Percentiles rank a stretch among this genome's conserved stretches.
phyloP scores from a whole-genome alignment of 2,888 invertebrate genomes.

The Hipparchia semele region DNA sequence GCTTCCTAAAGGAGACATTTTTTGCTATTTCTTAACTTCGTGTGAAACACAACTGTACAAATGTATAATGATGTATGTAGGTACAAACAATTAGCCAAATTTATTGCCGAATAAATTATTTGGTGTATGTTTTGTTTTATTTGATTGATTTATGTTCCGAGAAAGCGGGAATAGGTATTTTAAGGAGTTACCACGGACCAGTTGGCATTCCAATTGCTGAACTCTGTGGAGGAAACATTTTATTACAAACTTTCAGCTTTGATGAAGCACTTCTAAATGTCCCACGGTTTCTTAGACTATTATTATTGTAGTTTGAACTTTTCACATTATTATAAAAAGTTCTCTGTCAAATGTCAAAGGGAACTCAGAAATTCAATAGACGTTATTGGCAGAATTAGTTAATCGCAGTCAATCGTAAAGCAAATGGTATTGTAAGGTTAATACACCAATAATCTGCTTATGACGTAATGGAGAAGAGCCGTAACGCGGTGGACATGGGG shows the following conservation, averaged over 20 bases:
- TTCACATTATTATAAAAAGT: background rate
- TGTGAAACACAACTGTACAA: conserved; percentile 31
- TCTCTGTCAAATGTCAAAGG: background rate
- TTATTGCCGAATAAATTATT: conserved; percentile 57
- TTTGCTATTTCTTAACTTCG: conserved; percentile 2
- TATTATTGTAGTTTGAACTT: background rate
- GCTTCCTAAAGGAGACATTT: background rate
- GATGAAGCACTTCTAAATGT: background rate
- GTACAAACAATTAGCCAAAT: conserved; percentile 68
- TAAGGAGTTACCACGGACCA: too few species aligned
- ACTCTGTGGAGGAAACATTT: too few species aligned
- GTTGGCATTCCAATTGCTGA: too few species aligned
- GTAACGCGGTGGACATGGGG: conserved; percentile 49
- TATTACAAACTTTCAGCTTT: background rate
- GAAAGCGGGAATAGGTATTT: too few species aligned
- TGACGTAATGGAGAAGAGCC: conserved; percentile 34
- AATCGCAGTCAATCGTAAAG: background rate
- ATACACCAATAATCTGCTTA: background rate
- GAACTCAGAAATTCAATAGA: background rate
- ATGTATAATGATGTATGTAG: conserved; percentile 40
- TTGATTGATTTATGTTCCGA: conserved; percentile 26
- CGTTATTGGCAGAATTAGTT: background rate
- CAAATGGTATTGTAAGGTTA: conserved; percentile 2
- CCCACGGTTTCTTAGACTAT: background rate
- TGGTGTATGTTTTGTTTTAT: conserved; percentile 39